These are phyloP conservation scores for Azorinus chamasolen DNA, from an alignment of 2,888 invertebrate genomes.

Conservation along the genomic window DNA sequence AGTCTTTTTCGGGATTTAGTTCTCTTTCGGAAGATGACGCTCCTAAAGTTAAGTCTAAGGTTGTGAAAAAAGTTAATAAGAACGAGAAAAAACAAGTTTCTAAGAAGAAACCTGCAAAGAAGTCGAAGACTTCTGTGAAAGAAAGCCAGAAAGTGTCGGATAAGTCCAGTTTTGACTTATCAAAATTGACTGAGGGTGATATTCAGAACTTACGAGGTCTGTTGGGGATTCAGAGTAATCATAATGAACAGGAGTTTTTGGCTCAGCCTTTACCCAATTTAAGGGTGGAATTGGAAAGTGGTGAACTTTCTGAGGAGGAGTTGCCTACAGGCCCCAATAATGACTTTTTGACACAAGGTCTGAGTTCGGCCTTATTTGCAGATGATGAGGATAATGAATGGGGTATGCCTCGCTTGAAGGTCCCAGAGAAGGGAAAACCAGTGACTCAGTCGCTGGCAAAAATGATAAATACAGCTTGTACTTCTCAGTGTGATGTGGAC, in stretches of 20 bases:
- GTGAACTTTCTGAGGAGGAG: not conserved
- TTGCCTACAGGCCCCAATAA: not conserved
- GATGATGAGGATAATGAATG: conserved; percentile 11
- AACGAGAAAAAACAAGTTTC: no score
- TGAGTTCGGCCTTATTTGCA: conserved; percentile 1
- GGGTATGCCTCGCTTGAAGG: conserved; percentile 15
- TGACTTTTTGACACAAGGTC: not conserved
- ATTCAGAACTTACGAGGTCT: conserved; percentile 3
- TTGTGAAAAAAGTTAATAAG: no score
- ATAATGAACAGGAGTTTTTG: no score
- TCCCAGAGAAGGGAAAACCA: conserved; percentile 7
- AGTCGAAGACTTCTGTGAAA: no score
- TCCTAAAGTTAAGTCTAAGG: no score
- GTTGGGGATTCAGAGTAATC: conserved; percentile 1
- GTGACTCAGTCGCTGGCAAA: conserved; percentile 13
- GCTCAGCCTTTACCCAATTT: not conserved
- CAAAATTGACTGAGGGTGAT: not conserved
- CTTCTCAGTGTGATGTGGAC: conserved; percentile 13
- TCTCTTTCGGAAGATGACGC: no score
- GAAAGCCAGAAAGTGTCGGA: no score
- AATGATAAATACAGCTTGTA: conserved; percentile 24
- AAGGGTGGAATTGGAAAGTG: not conserved
- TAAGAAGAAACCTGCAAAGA: no score
- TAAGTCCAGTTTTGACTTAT: conserved; percentile 3
- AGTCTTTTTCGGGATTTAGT: no score